These are phyloP conservation scores for Aldabrachelys gigantea DNA, from an alignment of 2,113 vertebrate species.

Conservation along the genomic window DNA sequence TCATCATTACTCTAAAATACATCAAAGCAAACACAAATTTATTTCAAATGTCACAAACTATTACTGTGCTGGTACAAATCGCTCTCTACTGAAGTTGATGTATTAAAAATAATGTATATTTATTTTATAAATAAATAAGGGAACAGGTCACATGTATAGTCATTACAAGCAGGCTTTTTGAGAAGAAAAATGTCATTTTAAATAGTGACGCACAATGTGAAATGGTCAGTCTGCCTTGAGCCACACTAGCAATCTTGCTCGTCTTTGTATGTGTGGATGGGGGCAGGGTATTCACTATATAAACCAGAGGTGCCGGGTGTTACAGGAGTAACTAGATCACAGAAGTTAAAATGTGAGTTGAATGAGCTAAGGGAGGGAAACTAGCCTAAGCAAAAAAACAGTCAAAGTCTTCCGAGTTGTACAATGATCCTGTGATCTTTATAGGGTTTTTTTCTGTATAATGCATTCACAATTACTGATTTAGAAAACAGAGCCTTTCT, in stretches of 20 bases:
- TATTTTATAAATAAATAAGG: constrained; percentile 69
- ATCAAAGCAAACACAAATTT: constrained; percentile 32
- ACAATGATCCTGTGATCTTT: not conserved
- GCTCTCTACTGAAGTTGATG: constrained; percentile 66
- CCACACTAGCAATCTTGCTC: not conserved
- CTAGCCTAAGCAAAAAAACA: not conserved
- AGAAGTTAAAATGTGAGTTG: rapidly evolving
- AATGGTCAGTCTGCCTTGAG: not conserved
- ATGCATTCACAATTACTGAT: rapidly evolving
- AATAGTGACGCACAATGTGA: too few species aligned
- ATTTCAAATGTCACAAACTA: constrained; percentile 13
- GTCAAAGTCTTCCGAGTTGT: not conserved
- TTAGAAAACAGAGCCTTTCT: not conserved
- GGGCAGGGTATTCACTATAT: not conserved
- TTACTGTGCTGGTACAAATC: constrained; percentile 65
- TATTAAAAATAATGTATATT: constrained; percentile 72
- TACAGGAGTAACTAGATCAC: not conserved
- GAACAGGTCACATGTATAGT: constrained; percentile 43
- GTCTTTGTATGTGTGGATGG: not conserved
- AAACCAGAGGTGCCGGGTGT: not conserved
- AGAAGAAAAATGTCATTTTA: not conserved
- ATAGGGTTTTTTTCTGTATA: not conserved
- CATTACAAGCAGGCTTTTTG: constrained; percentile 36
- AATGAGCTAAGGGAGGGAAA: rapidly evolving
- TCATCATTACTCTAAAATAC: not conserved